Evolutionary conservation across 2,797 vertebrate genomes (phyloP), one percentile per base, ranked within the genome.

Genomic region (Poecile montanus): DNA sequence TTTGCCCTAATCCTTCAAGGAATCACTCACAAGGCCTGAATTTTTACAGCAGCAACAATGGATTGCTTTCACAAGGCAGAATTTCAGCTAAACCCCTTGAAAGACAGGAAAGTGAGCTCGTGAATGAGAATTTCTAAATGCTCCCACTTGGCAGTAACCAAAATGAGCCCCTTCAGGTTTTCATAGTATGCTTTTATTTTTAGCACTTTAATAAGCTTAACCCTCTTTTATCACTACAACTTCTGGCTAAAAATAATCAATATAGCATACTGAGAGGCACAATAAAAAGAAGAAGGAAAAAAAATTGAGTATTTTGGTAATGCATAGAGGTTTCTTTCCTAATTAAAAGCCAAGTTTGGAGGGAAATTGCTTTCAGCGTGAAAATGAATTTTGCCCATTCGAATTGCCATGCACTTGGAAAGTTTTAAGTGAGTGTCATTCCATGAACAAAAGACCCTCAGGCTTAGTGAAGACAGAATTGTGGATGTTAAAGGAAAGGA

Each of bases 161-260:
- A 91, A 94, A 95, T n/a, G 48, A 47, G 40, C 34, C 82, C 70
- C 79, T 93, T 83, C 42, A 85, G 84, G 74, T 92, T 96, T 89
- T 87, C 81, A 82, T 50, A 61, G 61, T 30, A 63, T 13, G 34
- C 27, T 74, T 89, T 91, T 88, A 79, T 88, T 93, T 95, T 93
- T 88, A 93, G 85, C 16, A 40, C 34, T 94, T 91, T 85, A 92
- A 93, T 91, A 95, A 93, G 68, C 72, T 77, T 85, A 94, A 88
- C 68, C 50, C 50, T 80, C 70, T 83, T 91, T 68, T 74, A 87
- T 77, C 17, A 16, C 45, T 61, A 34, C 57, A 74, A 77, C 53
- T 95, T 89, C 87, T 65, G 45, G 38, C 44, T 84, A 93, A 89
- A 96, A 95, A 89, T 71, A 77, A 91, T 82, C 50, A 80, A 83